Evolutionary conservation across 2,797 vertebrate species (phyloP), one percentile per base, ranked within the genome.

Genomic region (Bryconaethiops microstoma): DNA sequence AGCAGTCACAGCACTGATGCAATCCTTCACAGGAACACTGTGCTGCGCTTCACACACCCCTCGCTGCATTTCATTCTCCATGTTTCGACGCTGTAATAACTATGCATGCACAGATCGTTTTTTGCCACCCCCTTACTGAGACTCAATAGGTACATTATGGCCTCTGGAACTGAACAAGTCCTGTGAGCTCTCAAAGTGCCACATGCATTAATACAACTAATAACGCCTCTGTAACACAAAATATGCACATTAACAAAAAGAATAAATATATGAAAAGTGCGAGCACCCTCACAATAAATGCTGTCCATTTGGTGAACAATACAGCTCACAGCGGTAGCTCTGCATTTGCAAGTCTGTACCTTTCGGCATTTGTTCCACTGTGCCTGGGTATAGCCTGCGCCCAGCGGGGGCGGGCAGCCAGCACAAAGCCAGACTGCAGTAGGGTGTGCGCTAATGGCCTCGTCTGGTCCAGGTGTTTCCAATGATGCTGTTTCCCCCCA

Each of bases 381-480:
- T 69, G 42, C 74, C 39, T 79, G 39, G 35, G 48, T 50, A 62
- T 57, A 59, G 68, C 21, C 68, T 65, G 13, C 17, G 35, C 60
- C 48, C 59, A 64, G 63, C 25, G 7, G 64, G 42, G 48, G 13
- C 29, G 71, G 63, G 76, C 60, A 62, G 64, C 55, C 48, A 77
- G 57, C 74, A 81, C 35, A 81, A 81, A 77, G 74, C 67, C 67
- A 48, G 12, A 21, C 19, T 67, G 68, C 70, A 67, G 68, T n/a
- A 25, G 67, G 73, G 39, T 55, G 65, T 81, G 45, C 55, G n/a
- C 71, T 74, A 73, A 75, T 50, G 75, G 79, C 65, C 76, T 23
- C n/a, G 79, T 76, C 72, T 23, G n/a, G 40, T 63, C 78, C 86
- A 84, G 84, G 83, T 84, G 81, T 85, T 87, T 85, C 70, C 76